Evolutionary conservation across 1,140 invertebrate genomes (phyloP), one percentile per base, ranked within the genome.

Genomic region (Thalassaphorura encarpata): DNA sequence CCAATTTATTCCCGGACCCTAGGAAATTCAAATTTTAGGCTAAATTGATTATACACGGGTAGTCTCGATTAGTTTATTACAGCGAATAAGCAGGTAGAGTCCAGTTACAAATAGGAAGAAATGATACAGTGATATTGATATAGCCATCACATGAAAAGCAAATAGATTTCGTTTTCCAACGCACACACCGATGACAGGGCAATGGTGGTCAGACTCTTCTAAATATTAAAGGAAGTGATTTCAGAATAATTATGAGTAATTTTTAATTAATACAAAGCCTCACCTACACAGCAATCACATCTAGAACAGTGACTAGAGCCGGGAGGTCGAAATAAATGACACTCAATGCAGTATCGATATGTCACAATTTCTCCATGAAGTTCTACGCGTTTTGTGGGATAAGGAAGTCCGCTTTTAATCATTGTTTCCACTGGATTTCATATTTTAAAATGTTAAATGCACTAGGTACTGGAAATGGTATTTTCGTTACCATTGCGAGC

Each of bases 141-240:
- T 1, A n/a, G 29, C 39, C 61, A 63, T 63, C 1, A 52, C 15
- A 28, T 63, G 29, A 42, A 63, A 56, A 8, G 50, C 40, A n/a
- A 42, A 21, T 15, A 50, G n/a, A 46, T 60, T 60, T 42, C 33
- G 43, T 13, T 33, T 24, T 18, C 54, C 58, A 1, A 63, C 57
- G 23, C 61, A 63, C 18, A 51, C 55, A 24, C 58, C 58, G 16
- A 58, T 46, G 5, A 60, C 46, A 26, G 61, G 57, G 28, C 61
- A 63, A 47, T 63, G 61, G 40, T 63, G 61, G 36, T 63, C 61
- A 36, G 39, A 46, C 6, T 50, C 18, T 16, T 54, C 60, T 62
- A 23, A n/a, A n/a, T 23, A 29, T 13, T 33, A 50, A 42, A 29
- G 15, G 18, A 16, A 33, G 26, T 15, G 21, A 52, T 40, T 42